Evolutionary conservation across 2,888 invertebrate species (phyloP).

Genomic region (Rutpela maculata): DNA sequence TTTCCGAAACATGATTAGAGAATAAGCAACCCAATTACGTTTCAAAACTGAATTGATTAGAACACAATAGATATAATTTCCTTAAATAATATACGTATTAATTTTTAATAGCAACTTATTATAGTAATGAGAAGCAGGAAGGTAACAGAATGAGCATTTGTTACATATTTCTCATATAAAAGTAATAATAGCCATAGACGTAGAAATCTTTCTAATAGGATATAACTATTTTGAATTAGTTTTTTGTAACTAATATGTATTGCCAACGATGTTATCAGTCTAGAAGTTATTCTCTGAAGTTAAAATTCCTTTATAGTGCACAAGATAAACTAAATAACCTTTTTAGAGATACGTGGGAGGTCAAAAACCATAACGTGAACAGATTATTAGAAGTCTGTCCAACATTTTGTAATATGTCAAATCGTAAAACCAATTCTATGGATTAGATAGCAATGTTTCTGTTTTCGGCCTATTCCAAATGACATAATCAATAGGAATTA

Average conservation of each 20-base stretch:
- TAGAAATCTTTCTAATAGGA: background rate
- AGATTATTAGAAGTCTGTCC: no score
- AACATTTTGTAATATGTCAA: no score
- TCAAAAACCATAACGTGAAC: no score
- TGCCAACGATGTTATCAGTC: no score
- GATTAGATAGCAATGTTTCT: no score
- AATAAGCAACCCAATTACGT: conserved; percentile 46
- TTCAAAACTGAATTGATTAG: conserved; percentile 47
- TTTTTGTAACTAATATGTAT: background rate
- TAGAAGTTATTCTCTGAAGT: no score
- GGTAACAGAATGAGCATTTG: conserved; percentile 39
- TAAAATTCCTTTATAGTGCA: no score
- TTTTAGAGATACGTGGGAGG: no score
- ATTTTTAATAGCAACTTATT: conserved; percentile 42
- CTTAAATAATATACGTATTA: conserved; percentile 44
- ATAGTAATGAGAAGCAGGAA: conserved; percentile 46
- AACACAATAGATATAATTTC: conserved; percentile 47
- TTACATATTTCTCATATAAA: conserved; percentile 45
- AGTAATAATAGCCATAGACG: conserved; percentile 21
- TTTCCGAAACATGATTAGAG: conserved; percentile 43
- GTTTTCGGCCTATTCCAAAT: no score
- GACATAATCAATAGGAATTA: no score
- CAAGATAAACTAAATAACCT: no score
- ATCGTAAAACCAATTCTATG: no score
- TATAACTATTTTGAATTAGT: background rate